Base-by-base conservation (phyloP, 2,113 vertebrate species). In the Pangasianodon gigas region DNA sequence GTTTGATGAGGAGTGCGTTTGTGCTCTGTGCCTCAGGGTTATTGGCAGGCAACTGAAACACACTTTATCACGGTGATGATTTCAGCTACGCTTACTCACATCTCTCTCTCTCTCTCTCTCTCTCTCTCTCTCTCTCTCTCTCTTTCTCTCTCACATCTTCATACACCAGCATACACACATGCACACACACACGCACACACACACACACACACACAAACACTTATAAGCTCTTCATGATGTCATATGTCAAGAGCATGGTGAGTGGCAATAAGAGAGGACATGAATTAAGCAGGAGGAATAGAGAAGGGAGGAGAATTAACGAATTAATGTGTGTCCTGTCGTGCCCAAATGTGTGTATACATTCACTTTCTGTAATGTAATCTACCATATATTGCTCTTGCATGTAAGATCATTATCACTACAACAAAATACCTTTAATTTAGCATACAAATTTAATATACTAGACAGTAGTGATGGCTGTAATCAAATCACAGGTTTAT, bases 1-100 rank as follows among this genome's bases (percentile, higher is more conserved):
- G 92, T 94, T 91, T 90, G 84, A 92, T 94, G 90, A 92, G 89
- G 86, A 86, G 80, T 87, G 89, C 91, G 79, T 51, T 79, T 80
- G 37, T 79, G 80, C 52, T 80, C 62, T 56, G 75, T 69, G 79
- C 81, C 75, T 88, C 46, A 91, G 65, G 82, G 77, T 84, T 91
- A 77, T 89, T 87, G 89, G 88, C 91, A 75, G 82, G 86, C 62
- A 18, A 75, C 84, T 77, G 84, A 89, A 84, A 41, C 41, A 91
- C 60, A 91, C 81, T 88, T 90, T 87, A 89, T 85, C 52, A 89
- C 7, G 7, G 83, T 89, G 71, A 83, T 85, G 88, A 89, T 89
- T 85, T 89, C 44, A 84, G 88, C 65, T 46, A 75, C 37, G 79
- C 80, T 90, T 62, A 44, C 54, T 32, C 29, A 44, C 46, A 48